Percentiles rank a stretch among this genome's conserved stretches.
Evolutionary conservation across 2,797 vertebrate species (phyloP).

Genomic region (Sitta carolinensis): DNA sequence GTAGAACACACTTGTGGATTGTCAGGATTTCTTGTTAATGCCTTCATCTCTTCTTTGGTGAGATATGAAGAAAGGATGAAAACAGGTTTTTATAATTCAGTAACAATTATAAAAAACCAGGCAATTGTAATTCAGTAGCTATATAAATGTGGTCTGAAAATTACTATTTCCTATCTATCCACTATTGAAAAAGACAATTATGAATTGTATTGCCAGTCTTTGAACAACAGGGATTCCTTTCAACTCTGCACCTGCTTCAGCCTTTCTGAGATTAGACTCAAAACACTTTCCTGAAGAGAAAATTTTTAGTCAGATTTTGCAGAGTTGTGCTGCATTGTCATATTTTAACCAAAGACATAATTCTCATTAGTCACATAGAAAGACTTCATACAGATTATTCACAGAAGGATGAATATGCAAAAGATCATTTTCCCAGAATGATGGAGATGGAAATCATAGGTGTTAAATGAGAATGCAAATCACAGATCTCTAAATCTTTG

Average conservation of each 20-base stretch:
- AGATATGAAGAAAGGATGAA: neutral
- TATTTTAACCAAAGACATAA: neutral
- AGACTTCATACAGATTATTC: neutral
- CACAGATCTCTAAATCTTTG: neutral
- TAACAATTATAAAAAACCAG: neutral
- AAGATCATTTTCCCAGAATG: neutral
- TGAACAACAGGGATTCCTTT: neutral
- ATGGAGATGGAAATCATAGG: neutral
- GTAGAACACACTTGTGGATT: neutral
- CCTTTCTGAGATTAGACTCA: neutral
- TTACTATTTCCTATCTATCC: neutral
- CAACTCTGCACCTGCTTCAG: neutral
- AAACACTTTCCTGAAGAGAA: neutral
- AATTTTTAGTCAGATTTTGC: neutral
- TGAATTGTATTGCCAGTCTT: neutral
- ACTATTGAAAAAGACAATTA: neutral
- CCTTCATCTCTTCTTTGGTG: neutral
- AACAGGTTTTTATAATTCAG: neutral
- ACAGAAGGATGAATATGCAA: neutral
- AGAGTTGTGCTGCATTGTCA: neutral
- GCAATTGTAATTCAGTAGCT: neutral
- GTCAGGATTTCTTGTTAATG: neutral
- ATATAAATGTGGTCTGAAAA: neutral
- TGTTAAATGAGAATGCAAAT: slow-evolving; percentile 3
- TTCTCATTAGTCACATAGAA: neutral